These are phyloP conservation scores for Hesperophylax magnus DNA, from an alignment of 1,140 invertebrate genomes.

Conservation along the genomic window DNA sequence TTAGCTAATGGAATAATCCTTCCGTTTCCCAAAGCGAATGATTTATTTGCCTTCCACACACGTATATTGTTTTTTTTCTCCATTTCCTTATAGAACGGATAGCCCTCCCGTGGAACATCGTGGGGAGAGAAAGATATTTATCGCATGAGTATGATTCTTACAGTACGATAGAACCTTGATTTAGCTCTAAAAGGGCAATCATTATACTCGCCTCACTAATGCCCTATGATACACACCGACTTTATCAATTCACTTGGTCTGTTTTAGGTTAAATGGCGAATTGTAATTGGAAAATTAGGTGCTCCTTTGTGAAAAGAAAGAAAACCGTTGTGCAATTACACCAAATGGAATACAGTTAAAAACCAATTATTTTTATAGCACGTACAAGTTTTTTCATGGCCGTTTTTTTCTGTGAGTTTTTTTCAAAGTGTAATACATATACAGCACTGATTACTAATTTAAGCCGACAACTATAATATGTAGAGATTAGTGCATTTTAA, in stretches of 20 bases:
- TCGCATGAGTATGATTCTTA: conserved; percentile 29
- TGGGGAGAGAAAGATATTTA: conserved; percentile 16
- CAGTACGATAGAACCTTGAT: conserved; percentile 34
- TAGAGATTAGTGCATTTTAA: too few relatives aligned
- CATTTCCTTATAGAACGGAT: conserved; percentile 34
- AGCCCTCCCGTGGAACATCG: neutral
- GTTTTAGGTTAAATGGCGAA: neutral
- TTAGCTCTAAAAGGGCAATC: conserved; percentile 34
- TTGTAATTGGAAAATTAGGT: too few relatives aligned
- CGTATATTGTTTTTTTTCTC: conserved; percentile 34
- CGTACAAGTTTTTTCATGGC: too few relatives aligned
- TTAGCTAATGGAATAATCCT: conserved; percentile 38
- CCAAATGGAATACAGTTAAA: too few relatives aligned
- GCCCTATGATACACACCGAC: neutral
- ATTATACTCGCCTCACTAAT: conserved; percentile 2
- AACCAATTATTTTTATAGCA: too few relatives aligned
- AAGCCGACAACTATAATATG: too few relatives aligned
- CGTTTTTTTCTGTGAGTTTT: too few relatives aligned
- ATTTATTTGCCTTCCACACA: conserved; percentile 35
- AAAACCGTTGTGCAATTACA: too few relatives aligned
- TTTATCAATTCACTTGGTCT: conserved; percentile 5
- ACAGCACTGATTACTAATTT: too few relatives aligned
- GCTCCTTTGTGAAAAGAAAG: too few relatives aligned
- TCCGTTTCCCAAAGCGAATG: conserved; percentile 33
- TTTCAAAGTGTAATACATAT: too few relatives aligned